These are phyloP conservation scores for Mythimna impura DNA, from an alignment of 2,888 invertebrate species.

Conservation along the genomic window DNA sequence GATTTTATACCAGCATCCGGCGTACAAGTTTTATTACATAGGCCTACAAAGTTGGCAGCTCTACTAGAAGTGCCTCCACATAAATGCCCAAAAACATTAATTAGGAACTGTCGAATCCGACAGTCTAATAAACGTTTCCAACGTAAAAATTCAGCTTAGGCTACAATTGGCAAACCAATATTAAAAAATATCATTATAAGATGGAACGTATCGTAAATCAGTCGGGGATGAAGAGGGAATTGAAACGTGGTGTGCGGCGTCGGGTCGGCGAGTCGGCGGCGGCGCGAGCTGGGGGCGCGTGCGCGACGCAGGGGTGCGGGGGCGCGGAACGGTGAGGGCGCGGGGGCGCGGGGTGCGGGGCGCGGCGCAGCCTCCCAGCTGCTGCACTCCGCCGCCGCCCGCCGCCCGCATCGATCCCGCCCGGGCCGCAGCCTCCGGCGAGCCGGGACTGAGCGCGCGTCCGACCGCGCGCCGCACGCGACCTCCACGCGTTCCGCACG, in stretches of 20 bases:
- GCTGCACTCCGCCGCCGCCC: conserved; percentile 89
- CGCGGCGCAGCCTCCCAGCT: conserved; percentile 86
- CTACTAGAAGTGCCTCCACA: conserved; percentile 27
- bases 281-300: conserved; percentile 69
- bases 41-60: conserved; percentile 32
- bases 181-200: conserved; percentile 70
- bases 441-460: conserved; percentile 80
- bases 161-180: conserved; percentile 53
- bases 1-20: conserved; percentile 2
- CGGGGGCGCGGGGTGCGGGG: conserved; percentile 71
- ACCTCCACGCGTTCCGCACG: conserved; percentile 76
- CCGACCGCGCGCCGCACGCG: conserved; percentile 78
- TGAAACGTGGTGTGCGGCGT: conserved; percentile 79
- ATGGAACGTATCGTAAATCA: conserved; percentile 82
- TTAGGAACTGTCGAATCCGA: conserved; percentile 22
- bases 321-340: conserved; percentile 65
- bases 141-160: conserved; percentile 52
- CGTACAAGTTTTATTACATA: conserved; percentile 11
- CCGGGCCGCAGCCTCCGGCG: conserved; percentile 82
- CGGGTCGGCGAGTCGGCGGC: conserved; percentile 63
- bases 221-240: conserved; percentile 82
- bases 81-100: conserved; percentile 16
- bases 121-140: conserved; percentile 34
- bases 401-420: conserved; percentile 89
- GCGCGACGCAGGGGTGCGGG: conserved; percentile 57